Percentiles rank a stretch among this genome's conserved stretches.
Evolutionary conservation across 2,888 invertebrate species (phyloP).

Genomic region (Synergus japonicus): DNA sequence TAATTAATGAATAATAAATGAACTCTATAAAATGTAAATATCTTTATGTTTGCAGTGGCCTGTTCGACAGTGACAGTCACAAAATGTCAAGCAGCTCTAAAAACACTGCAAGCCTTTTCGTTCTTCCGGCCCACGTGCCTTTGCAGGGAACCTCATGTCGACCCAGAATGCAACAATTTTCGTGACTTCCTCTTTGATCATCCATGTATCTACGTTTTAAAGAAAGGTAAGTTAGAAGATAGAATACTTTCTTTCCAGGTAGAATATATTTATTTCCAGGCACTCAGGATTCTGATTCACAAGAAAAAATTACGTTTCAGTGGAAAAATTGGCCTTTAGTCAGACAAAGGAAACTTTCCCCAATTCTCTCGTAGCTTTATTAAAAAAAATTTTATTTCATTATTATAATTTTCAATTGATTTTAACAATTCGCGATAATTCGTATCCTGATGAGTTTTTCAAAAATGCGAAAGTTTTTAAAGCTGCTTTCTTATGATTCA

Average conservation of each 20-base stretch:
- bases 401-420: neutral
- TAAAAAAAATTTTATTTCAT: neutral
- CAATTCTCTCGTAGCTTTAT: neutral
- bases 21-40: neutral
- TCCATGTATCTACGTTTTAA: conserved; percentile 93
- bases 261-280: neutral
- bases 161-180: conserved; percentile 95
- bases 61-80: conserved; percentile 95
- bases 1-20: neutral
- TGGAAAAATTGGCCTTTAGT: neutral
- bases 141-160: conserved; percentile 93
- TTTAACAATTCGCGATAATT: conserved; percentile 5
- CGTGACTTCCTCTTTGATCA: conserved; percentile 95
- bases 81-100: conserved; percentile 94
- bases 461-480: neutral
- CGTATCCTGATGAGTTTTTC: conserved; percentile 8
- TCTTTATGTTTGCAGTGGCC: conserved; percentile 85
- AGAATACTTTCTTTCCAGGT: neutral
- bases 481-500: neutral
- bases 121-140: conserved; percentile 96
- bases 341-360: neutral
- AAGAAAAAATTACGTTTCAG: neutral
- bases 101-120: conserved; percentile 93
- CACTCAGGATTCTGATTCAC: neutral
- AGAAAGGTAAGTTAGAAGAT: conserved; percentile 85